Evolutionary conservation across 2,888 invertebrate genomes (phyloP).

Genomic region (Phalangium opilio): DNA sequence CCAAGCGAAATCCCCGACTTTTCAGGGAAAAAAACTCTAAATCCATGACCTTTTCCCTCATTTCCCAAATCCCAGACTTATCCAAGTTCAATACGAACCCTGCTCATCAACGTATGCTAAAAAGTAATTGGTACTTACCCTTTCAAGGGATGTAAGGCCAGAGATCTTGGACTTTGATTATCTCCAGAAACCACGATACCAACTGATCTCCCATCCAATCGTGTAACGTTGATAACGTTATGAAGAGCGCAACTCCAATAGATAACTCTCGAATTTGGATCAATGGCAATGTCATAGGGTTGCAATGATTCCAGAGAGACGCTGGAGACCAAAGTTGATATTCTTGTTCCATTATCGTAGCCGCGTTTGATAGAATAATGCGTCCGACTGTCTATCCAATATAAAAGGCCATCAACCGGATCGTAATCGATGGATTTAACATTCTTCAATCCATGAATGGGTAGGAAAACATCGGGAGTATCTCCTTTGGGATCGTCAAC

Average conservation of each 20-base stretch:
- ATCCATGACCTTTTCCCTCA: no score
- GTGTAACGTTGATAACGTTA: conserved; percentile 76
- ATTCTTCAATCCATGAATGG: conserved; percentile 59
- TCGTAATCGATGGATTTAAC: conserved; percentile 75
- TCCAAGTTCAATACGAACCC: no score
- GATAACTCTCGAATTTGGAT: conserved; percentile 62
- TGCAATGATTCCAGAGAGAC: conserved; percentile 29
- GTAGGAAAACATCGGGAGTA: conserved; percentile 64
- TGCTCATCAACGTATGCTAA: no score
- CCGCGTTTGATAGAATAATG: conserved; percentile 51
- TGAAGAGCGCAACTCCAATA: conserved; percentile 76
- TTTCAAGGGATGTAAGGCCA: conserved; percentile 68
- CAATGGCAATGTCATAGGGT: conserved; percentile 71
- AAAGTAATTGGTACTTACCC: conserved; percentile 41
- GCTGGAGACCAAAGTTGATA: neutral
- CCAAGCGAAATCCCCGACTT: no score
- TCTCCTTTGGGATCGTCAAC: conserved; percentile 46
- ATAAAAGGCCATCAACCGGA: conserved; percentile 51
- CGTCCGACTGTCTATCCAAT: conserved; percentile 66
- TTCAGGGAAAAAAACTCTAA: no score
- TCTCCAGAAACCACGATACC: conserved; percentile 49
- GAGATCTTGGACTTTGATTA: conserved; percentile 62
- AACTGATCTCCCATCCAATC: conserved; percentile 42
- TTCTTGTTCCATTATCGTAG: conserved; percentile 42
- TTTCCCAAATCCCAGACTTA: no score